These are phyloP conservation scores for Anomalospiza imberbis DNA, from an alignment of 2,797 vertebrate species.

Conservation along the genomic window DNA sequence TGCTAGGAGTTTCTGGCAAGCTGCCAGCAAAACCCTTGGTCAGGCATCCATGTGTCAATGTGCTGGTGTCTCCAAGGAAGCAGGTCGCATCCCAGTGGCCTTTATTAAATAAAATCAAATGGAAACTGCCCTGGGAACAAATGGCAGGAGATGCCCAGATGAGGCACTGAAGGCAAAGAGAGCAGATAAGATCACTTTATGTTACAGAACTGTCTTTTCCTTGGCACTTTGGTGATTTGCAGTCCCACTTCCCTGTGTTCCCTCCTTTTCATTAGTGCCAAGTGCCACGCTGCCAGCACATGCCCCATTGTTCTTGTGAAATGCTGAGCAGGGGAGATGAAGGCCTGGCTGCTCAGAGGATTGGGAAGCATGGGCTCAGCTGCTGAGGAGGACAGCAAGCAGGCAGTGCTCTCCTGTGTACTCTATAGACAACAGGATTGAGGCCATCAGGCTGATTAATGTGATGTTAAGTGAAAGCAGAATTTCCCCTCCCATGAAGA, in stretches of 20 bases:
- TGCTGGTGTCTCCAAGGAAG: neutral
- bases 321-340: accelerated
- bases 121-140: neutral
- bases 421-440: conserved; percentile 23
- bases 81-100: neutral
- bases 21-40: neutral
- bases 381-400: neutral
- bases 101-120: neutral
- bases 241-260: neutral
- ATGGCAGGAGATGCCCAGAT: neutral
- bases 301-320: neutral
- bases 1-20: neutral
- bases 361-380: neutral
- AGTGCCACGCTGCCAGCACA: accelerated
- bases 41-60: neutral
- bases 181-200: neutral
- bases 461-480: conserved; percentile 49
- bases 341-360: neutral
- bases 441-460: conserved; percentile 43
- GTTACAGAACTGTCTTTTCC: neutral
- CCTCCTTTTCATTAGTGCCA: neutral
- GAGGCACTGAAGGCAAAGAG: neutral
- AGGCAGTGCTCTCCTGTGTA: neutral
- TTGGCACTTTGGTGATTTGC: neutral
- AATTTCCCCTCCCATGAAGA: neutral